Conservation (phyloP, 1,140 invertebrate species). For the Polypedilum vanderplanki region DNA sequence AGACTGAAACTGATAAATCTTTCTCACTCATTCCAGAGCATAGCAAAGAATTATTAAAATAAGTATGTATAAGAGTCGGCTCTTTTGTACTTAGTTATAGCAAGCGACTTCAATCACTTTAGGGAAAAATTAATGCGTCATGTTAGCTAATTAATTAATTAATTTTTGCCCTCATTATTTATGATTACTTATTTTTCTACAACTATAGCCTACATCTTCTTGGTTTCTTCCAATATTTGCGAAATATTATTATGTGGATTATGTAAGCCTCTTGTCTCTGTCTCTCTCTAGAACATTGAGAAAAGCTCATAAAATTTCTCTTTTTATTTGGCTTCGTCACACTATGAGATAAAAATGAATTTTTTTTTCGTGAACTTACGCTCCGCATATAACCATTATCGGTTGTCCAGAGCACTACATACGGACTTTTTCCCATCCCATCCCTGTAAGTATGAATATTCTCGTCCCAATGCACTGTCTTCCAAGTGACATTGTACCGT, state of each 20-base stretch:
- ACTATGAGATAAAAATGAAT: too few species aligned
- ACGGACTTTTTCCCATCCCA: too few species aligned
- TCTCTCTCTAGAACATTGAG: neutral
- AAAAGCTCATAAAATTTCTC: conserved; percentile 10
- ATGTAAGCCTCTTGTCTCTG: conserved; percentile 2
- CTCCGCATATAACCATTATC: too few species aligned
- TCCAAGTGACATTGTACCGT: too few species aligned
- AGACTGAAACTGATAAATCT: neutral
- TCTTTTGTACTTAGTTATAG: too few species aligned
- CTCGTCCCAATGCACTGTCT: too few species aligned
- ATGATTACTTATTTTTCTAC: neutral
- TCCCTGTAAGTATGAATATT: too few species aligned
- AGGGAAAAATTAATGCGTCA: conserved; percentile 22
- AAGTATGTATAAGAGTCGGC: neutral
- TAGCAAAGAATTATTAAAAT: neutral
- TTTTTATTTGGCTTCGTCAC: conserved; percentile 19
- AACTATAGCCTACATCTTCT: neutral
- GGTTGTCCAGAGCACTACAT: too few species aligned
- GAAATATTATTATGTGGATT: neutral
- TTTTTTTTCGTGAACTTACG: too few species aligned
- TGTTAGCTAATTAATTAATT: conserved; percentile 23
- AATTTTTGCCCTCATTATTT: conserved; percentile 1
- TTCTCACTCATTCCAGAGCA: neutral
- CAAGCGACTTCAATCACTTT: conserved; percentile 17
- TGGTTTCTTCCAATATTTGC: neutral